Percentiles rank a stretch among this genome's conserved stretches.
These are phyloP conservation scores for Synanceia verrucosa DNA, from an alignment of 2,797 vertebrate species.

Conservation along the genomic window DNA sequence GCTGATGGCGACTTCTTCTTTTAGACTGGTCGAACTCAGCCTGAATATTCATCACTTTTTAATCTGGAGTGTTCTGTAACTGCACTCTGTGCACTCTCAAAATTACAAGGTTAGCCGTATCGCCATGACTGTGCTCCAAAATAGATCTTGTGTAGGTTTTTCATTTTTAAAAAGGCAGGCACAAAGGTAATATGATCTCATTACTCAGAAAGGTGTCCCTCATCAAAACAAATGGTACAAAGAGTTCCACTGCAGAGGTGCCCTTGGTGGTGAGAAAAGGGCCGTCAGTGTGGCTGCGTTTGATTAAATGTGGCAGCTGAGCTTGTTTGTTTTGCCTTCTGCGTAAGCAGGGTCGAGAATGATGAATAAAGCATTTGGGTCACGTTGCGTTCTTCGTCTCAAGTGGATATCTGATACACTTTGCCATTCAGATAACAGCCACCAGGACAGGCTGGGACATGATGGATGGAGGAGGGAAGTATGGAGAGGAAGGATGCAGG, in stretches of 20 bases:
- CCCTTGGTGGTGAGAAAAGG: constrained; percentile 53
- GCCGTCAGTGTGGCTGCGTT: constrained; percentile 29
- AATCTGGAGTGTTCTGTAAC: constrained; percentile 39
- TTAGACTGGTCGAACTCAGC: constrained; percentile 17
- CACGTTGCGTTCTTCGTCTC: constrained; percentile 50
- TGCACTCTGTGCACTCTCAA: constrained; percentile 3
- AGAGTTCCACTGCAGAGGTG: constrained; percentile 55
- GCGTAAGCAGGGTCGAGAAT: constrained; percentile 35
- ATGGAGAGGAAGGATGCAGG: background rate
- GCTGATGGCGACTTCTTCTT: constrained; percentile 46
- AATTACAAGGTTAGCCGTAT: constrained; percentile 41
- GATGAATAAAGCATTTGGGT: constrained; percentile 70
- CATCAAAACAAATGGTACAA: constrained; percentile 40
- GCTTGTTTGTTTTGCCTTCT: constrained; percentile 66
- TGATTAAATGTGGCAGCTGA: constrained; percentile 67
- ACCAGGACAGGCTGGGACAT: background rate
- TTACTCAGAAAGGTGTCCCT: constrained; percentile 48
- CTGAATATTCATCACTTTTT: constrained; percentile 66
- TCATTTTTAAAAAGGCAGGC: constrained; percentile 8
- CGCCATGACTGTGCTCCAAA: constrained; percentile 9
- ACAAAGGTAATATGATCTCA: constrained; percentile 40
- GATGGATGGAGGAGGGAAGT: constrained; percentile 5
- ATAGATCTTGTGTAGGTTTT: constrained; percentile 2
- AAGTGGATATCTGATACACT: constrained; percentile 50
- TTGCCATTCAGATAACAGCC: constrained; percentile 41